Base-by-base conservation (phyloP, 2,888 invertebrate genomes). In the Pyralis farinalis region DNA sequence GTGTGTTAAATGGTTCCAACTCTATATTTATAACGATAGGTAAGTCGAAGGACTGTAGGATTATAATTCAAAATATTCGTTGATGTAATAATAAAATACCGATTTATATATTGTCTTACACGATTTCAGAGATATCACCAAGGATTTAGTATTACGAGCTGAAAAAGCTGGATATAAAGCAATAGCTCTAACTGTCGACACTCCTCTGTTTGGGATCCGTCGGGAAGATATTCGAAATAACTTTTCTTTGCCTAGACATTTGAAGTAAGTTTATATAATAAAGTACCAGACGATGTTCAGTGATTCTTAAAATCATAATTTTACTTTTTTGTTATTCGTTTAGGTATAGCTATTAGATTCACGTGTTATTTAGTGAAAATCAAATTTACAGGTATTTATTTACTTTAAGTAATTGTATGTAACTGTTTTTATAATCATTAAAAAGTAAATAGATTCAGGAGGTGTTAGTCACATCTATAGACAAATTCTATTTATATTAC, bases 21-120 rank as follows among this genome's bases (percentile, higher is more conserved):
- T 98, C 0, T 98, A 98, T 70, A 94, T 98, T 52, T 97, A 96
- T 73, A 94, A 91, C 47, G 94, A 97, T 71, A 92, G 95, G 94
- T 94, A 68, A 37, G 48, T 45, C 16, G 11, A 3, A 7, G 5
- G 3, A 9, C 8, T 20, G 5, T 10, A 16, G 4, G 16, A 16
- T 16, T 16, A 3, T 16, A 2, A 3, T 31, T 12, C 32, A 7
- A 8, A 30, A 11, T 16, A 16, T 16, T 16, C 4, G 20, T 5
- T 31, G 5, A 32, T n/a, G n/a, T n/a, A n/a, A n/a, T n/a, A n/a
- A n/a, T n/a, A n/a, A n/a, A n/a, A n/a, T n/a, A n/a, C n/a, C n/a
- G n/a, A n/a, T n/a, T n/a, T n/a, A 28, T 7, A 31, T 32, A 10
- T 22, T 12, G 25, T 12, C 12, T n/a, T 16, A 4, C 16, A 4